Evolutionary conservation across 92 coral and sea anemone species (phyloP).

Genomic region (Palythoa heliodiscus): DNA sequence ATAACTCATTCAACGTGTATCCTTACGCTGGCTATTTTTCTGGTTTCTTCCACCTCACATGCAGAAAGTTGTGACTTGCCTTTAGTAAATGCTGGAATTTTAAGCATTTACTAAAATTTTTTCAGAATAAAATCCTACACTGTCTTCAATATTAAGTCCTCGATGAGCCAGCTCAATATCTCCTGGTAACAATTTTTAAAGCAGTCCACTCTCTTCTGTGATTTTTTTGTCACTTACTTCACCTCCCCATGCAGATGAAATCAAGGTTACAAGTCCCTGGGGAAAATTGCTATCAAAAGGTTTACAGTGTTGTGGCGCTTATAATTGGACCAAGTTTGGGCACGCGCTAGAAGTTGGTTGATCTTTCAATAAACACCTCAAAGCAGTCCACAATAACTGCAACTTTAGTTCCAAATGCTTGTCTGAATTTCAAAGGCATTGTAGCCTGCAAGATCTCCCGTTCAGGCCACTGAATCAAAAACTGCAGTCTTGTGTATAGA

Average conservation of each 20-base stretch:
- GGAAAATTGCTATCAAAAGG: too few species aligned
- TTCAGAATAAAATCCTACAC: conserved; percentile 54
- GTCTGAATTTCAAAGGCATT: too few species aligned
- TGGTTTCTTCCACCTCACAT: neutral
- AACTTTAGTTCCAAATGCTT: too few species aligned
- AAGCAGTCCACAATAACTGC: too few species aligned
- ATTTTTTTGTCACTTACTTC: conserved; percentile 4
- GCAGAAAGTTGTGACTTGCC: conserved; percentile 51
- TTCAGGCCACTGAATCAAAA: neutral
- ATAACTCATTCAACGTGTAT: conserved; percentile 53
- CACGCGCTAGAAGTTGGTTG: conserved; percentile 12
- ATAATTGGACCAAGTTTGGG: neutral
- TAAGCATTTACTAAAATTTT: too few species aligned
- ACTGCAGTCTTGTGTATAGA: neutral
- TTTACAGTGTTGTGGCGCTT: too few species aligned
- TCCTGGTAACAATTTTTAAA: conserved; percentile 42
- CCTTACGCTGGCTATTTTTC: conserved; percentile 28
- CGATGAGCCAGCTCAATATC: neutral
- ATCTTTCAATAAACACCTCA: conserved; percentile 13
- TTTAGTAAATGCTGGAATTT: conserved; percentile 50
- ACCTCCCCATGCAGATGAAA: conserved; percentile 50
- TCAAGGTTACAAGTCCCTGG: conserved; percentile 1
- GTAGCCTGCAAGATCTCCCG: neutral
- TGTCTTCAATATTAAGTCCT: conserved; percentile 48
- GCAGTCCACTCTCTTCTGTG: conserved; percentile 41